Base-by-base conservation (phyloP, 2,797 vertebrate genomes). In the Trematomus bernacchii region DNA sequence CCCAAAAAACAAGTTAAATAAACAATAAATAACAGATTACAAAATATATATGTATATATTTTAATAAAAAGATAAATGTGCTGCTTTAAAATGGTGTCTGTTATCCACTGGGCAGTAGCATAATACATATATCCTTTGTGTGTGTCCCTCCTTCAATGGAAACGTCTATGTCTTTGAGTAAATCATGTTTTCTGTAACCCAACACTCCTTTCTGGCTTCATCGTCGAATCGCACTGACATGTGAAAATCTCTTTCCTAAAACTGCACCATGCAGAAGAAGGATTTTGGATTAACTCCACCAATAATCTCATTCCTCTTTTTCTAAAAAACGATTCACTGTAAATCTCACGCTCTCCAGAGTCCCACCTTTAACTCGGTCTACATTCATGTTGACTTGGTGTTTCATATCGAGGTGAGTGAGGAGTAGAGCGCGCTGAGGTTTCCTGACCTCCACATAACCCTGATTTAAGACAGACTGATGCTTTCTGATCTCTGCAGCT, bases 371-470 rank as follows among this genome's bases (percentile, higher is more conserved):
- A 66, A 58, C 54, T 80, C 57, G 3, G 55, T 51, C 63, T 64
- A 15, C 71, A 67, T 58, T 78, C 53, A n/a, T n/a, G 80, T 63
- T 43, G 21, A 71, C 50, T 61, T 50, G 11, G 67, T 75, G 60
- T 71, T 57, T 51, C 14, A 27, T 33, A 58, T 57, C 50, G 73
- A 78, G 33, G 57, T 21, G 60, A 77, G 74, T 48, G 72, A 69
- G 60, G 58, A 83, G 63, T 2, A 58, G 62, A 19, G 15, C 60
- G 66, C n/a, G 10, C 55, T 10, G 61, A 74, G 50, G 76, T 55
- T 89, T 47, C 58, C 65, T 90, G 90, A 88, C 90, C 90, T 90
- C 89, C 69, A 76, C 67, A 83, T 84, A 65, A 92, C 91, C 90
- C 87, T 15, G 71, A 62, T 88, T 81, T 81, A 79, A 91, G 82